phyloP scores from a whole-genome alignment of 53 echinoderm and acorn worm species.

The Pentamera pediparva region DNA sequence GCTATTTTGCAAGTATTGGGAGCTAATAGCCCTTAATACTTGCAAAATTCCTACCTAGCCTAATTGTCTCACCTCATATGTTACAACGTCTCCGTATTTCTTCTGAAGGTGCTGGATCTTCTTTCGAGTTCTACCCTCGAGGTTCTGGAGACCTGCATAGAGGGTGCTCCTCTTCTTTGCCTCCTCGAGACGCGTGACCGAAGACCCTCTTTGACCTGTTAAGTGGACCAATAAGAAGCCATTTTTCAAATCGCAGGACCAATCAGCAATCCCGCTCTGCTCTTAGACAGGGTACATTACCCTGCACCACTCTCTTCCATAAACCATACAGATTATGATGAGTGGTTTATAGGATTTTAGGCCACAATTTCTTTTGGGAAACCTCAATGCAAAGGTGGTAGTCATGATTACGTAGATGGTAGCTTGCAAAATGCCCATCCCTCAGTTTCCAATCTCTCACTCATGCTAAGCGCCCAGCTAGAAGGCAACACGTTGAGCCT shows the following conservation, averaged over 20 bases:
- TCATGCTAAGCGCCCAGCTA: too few relatives aligned
- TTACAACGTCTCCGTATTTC: slow-evolving; percentile 62
- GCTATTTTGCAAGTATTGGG: neutral
- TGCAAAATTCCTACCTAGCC: neutral
- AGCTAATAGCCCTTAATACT: neutral
- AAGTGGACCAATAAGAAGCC: neutral
- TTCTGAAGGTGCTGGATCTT: slow-evolving; percentile 63
- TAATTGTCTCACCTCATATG: slow-evolving; percentile 62
- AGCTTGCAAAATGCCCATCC: too few relatives aligned
- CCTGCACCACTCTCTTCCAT: too few relatives aligned
- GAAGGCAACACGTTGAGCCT: too few relatives aligned
- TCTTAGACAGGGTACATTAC: too few relatives aligned
- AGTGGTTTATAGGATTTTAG: too few relatives aligned
- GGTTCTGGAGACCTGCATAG: slow-evolving; percentile 53
- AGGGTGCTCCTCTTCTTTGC: slow-evolving; percentile 73
- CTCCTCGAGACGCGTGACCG: slow-evolving; percentile 78
- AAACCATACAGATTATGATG: too few relatives aligned
- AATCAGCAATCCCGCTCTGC: too few relatives aligned
- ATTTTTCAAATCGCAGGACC: neutral
- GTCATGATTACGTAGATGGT: too few relatives aligned
- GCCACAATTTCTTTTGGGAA: too few relatives aligned
- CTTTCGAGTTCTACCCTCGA: slow-evolving; percentile 63
- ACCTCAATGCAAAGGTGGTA: too few relatives aligned
- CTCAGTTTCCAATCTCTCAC: too few relatives aligned
- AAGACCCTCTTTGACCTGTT: slow-evolving; percentile 74